These are phyloP conservation scores for Drosophila varians DNA, from an alignment of 1,140 invertebrate species.

Conservation along the genomic window DNA sequence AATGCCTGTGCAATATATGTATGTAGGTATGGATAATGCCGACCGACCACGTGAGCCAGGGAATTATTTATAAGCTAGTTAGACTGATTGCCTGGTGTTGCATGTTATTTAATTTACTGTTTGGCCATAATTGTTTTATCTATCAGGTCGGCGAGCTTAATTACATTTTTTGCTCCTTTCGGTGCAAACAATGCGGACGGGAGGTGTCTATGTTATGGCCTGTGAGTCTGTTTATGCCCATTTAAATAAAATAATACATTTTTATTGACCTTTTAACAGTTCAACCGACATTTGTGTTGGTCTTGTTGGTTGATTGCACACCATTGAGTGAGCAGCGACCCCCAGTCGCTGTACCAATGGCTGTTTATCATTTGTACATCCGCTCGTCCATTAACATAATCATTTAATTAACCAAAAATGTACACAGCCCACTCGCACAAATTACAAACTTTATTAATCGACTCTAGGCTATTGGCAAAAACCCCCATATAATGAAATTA, in stretches of 20 bases:
- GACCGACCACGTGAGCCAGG: constrained; percentile 25
- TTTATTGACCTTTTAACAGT: constrained; percentile 80
- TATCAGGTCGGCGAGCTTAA: constrained; percentile 67
- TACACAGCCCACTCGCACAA: constrained; percentile 44
- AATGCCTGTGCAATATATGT: constrained; percentile 18
- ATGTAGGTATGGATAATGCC: background rate
- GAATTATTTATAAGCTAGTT: constrained; percentile 51
- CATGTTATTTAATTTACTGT: constrained; percentile 70
- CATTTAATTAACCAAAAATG: constrained; percentile 79
- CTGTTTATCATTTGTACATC: constrained; percentile 71
- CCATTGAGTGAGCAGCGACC: constrained; percentile 54
- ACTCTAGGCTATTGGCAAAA: constrained; percentile 8
- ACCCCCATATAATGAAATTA: constrained; percentile 50
- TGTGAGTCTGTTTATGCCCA: constrained; percentile 28
- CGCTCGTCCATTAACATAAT: constrained; percentile 81
- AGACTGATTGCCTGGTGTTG: constrained; percentile 66
- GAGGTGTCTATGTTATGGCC: background rate
- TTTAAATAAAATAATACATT: constrained; percentile 79
- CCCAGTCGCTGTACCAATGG: constrained; percentile 13
- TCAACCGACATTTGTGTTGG: constrained; percentile 77
- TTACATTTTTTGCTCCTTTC: constrained; percentile 54
- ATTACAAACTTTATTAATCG: constrained; percentile 57
- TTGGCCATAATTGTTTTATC: constrained; percentile 76
- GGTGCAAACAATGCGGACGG: constrained; percentile 39
- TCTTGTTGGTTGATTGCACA: constrained; percentile 68